Percentiles rank a stretch among this genome's conserved stretches.
These are phyloP conservation scores for Andrena camellia DNA, from an alignment of 2,888 invertebrate species.

Conservation along the genomic window DNA sequence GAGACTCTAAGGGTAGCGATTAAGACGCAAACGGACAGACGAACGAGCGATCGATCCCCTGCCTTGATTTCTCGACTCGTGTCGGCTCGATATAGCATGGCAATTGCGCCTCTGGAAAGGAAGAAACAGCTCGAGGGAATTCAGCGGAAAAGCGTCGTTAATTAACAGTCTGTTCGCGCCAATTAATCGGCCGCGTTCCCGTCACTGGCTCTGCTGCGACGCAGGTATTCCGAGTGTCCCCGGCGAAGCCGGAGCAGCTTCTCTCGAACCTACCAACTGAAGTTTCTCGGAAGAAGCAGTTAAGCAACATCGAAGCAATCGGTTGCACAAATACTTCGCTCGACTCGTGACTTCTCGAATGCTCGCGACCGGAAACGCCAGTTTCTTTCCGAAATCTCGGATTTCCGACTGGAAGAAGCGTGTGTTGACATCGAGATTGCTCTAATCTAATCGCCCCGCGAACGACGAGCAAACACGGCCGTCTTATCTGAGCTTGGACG, in stretches of 20 bases:
- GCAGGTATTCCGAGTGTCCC: background rate
- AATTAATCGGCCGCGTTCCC: constrained; percentile 8
- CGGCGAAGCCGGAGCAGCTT: background rate
- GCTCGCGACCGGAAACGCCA: background rate
- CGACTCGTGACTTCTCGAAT: background rate
- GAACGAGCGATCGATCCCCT: background rate
- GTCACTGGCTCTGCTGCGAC: no score
- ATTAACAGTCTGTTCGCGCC: constrained; percentile 3
- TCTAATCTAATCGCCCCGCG: constrained; percentile 46
- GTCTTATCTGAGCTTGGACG: constrained; percentile 3
- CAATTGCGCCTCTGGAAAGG: background rate
- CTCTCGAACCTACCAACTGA: no score
- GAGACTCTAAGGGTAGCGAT: no score
- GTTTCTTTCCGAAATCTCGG: constrained; percentile 10
- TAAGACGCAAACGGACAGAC: no score
- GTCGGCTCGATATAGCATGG: background rate
- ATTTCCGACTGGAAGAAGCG: constrained; percentile 1
- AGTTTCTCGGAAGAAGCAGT: no score
- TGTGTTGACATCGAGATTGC: constrained; percentile 15
- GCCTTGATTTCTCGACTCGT: background rate
- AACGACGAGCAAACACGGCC: constrained; percentile 24
- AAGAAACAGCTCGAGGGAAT: background rate
- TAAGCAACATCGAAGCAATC: background rate
- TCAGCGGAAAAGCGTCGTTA: constrained; percentile 1
- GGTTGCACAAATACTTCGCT: no score